A percentile compares a stretch with the other conserved stretches of the same genome.
These are phyloP conservation scores for Campoletis raptor DNA, from an alignment of 2,888 invertebrate genomes.

Conservation along the genomic window DNA sequence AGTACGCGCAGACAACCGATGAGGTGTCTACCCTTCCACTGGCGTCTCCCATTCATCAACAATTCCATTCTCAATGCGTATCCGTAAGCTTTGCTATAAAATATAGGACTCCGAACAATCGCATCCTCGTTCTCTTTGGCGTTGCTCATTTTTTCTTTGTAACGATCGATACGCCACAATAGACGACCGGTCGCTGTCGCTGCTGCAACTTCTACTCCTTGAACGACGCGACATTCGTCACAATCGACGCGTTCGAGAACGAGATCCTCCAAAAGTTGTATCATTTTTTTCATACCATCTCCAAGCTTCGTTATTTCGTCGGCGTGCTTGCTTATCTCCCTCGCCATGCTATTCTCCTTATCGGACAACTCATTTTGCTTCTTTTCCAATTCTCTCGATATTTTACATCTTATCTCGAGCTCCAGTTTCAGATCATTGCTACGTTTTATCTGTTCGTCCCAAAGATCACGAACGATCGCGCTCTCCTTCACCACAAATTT, in stretches of 20 bases:
- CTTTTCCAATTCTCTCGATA: constrained; percentile 83
- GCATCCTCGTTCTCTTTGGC: constrained; percentile 88
- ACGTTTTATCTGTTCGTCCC: constrained; percentile 82
- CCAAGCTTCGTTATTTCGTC: constrained; percentile 65
- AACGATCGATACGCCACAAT: constrained; percentile 90
- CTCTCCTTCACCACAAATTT: constrained; percentile 83
- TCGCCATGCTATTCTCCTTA: constrained; percentile 85
- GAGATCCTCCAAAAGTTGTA: constrained; percentile 29
- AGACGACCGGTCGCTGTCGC: constrained; percentile 85
- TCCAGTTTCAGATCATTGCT: constrained; percentile 86
- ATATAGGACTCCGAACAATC: constrained; percentile 89
- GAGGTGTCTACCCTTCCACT: constrained; percentile 91
- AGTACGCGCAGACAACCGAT: constrained; percentile 90
- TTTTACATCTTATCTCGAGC: constrained; percentile 85
- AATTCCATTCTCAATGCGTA: constrained; percentile 90
- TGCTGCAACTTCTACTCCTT: neutral
- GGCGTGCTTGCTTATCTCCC: constrained; percentile 75
- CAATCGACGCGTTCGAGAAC: neutral
- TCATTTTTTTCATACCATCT: constrained; percentile 65
- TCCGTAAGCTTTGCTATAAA: constrained; percentile 90
- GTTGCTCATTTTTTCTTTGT: constrained; percentile 88
- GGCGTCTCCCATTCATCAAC: constrained; percentile 90
- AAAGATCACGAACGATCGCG: constrained; percentile 80
- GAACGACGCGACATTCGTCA: no score
- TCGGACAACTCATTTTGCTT: constrained; percentile 86